phyloP scores from a whole-genome alignment of 2,888 invertebrate species.

The Campoletis raptor region DNA sequence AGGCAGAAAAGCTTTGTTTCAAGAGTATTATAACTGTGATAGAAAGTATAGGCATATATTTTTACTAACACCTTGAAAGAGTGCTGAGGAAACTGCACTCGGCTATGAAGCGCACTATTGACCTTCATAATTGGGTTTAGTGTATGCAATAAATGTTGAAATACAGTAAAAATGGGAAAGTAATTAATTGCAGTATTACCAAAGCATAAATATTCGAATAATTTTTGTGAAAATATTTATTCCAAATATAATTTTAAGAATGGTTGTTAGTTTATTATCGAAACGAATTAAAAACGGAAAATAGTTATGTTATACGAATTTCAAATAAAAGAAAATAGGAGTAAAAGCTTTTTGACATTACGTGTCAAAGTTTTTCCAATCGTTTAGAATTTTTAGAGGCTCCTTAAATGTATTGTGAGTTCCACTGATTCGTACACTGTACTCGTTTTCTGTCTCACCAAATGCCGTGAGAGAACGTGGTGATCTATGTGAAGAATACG shows the following conservation, averaged over 20 bases:
- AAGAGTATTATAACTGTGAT: not conserved
- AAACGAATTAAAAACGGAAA: not conserved
- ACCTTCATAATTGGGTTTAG: not conserved
- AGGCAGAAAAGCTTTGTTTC: not conserved
- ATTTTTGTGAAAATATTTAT: not conserved
- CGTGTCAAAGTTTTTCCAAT: not conserved
- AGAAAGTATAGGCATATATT: not conserved
- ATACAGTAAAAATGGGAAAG: not conserved
- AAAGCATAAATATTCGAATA: not conserved
- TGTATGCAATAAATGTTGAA: not conserved
- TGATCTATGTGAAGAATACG: not conserved
- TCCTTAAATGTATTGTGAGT: too few species aligned
- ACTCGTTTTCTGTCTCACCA: too few species aligned
- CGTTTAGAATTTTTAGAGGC: not conserved
- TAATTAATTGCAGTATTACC: not conserved
- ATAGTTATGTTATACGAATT: not conserved
- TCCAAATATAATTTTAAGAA: not conserved
- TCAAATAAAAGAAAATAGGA: not conserved
- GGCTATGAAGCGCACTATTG: not conserved
- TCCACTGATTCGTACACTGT: too few species aligned
- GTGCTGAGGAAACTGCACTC: conserved; percentile 3
- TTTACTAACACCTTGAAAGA: not conserved
- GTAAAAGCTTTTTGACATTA: not conserved
- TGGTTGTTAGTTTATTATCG: not conserved
- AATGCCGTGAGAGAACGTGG: not conserved